Percentiles rank a stretch among this genome's conserved stretches.
These are phyloP conservation scores for Conchocele bisecta DNA, from an alignment of 2,888 invertebrate species.

Conservation along the genomic window DNA sequence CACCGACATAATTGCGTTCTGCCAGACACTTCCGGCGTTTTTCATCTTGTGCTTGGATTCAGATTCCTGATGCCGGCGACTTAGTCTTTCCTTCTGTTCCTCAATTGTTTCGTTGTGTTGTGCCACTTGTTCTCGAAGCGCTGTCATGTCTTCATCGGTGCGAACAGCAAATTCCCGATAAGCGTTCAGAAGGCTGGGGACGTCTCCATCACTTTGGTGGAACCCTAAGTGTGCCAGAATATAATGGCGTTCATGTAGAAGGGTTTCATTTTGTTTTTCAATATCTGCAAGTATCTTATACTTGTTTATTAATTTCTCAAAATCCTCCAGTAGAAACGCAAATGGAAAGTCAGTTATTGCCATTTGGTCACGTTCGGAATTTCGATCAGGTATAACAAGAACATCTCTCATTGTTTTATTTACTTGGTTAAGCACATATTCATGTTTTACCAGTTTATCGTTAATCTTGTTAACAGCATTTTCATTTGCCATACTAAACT, in stretches of 20 bases:
- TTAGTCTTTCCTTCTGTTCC: constrained; percentile 53
- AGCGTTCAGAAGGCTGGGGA: constrained; percentile 62
- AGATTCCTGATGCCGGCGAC: constrained; percentile 43
- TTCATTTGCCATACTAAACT: constrained; percentile 74
- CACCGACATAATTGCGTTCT: constrained; percentile 69
- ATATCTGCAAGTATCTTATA: constrained; percentile 61
- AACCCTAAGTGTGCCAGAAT: constrained; percentile 69
- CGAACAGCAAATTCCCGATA: constrained; percentile 67
- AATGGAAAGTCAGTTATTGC: constrained; percentile 58
- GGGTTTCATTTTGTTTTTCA: constrained; percentile 63
- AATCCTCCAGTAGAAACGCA: constrained; percentile 64
- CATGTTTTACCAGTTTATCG: constrained; percentile 48
- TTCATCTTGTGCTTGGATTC: constrained; percentile 51
- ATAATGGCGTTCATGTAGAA: constrained; percentile 69
- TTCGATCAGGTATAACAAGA: constrained; percentile 39
- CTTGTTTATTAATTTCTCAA: constrained; percentile 64
- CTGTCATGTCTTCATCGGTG: constrained; percentile 65
- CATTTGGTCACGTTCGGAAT: constrained; percentile 58
- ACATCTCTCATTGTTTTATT: constrained; percentile 47
- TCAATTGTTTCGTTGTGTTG: constrained; percentile 51
- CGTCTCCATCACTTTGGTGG: constrained; percentile 36
- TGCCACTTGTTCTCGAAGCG: constrained; percentile 60
- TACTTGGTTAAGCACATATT: constrained; percentile 31
- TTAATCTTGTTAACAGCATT: constrained; percentile 60
- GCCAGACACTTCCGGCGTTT: constrained; percentile 67